Conservation (phyloP, 2,113 vertebrate genomes). For the Falco punctatus region DNA sequence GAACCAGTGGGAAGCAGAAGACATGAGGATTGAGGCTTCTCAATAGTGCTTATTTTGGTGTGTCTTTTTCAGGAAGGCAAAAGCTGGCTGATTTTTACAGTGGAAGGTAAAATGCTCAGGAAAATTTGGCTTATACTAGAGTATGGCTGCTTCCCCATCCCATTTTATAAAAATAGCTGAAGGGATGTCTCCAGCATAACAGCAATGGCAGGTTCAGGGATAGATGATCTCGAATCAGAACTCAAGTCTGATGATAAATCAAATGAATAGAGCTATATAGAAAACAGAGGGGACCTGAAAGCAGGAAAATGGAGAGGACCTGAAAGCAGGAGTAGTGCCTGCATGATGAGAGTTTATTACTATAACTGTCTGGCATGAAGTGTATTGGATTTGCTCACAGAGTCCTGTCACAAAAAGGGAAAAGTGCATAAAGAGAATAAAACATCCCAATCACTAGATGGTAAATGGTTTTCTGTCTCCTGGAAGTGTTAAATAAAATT, state of each 20-base stretch:
- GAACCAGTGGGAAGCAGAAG: not conserved
- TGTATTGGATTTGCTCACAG: not conserved
- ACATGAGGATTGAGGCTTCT: not conserved
- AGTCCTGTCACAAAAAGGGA: not conserved
- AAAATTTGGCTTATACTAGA: not conserved
- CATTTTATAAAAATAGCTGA: not conserved
- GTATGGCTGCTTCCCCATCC: not conserved
- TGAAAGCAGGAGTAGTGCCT: not conserved
- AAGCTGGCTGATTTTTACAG: not conserved
- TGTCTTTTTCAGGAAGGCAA: not conserved
- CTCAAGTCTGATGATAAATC: not conserved
- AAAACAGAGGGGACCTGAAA: not conserved
- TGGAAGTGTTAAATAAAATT: not conserved
- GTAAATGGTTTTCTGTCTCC: not conserved
- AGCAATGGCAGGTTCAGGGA: not conserved
- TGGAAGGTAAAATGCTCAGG: not conserved
- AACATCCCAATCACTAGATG: not conserved
- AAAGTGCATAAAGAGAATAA: not conserved
- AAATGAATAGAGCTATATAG: not conserved
- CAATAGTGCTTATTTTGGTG: not conserved
- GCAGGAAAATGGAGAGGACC: not conserved
- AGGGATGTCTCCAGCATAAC: not conserved
- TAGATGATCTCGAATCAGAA: not conserved
- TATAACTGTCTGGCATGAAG: not conserved
- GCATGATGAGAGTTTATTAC: not conserved